Percentiles rank a stretch among this genome's conserved stretches.
Conservation (phyloP, 2,888 invertebrate genomes). For the Cephus spinipes region DNA sequence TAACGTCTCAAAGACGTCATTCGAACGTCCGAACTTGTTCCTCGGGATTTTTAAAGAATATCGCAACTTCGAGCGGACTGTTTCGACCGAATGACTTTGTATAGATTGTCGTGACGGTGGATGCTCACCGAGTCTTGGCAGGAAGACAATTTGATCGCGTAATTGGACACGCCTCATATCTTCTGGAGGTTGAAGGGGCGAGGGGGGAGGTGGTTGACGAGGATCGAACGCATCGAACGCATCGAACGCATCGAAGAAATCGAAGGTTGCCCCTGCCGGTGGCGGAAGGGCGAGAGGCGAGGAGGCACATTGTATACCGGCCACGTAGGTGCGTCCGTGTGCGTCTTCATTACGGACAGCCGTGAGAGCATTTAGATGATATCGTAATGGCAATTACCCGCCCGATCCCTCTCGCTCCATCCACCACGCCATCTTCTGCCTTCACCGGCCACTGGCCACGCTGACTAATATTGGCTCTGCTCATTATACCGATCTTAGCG, state of each 20-base stretch:
- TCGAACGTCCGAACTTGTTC: neutral
- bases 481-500: slow-evolving; percentile 45
- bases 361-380: slow-evolving; percentile 59
- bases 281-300: neutral
- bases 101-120: neutral
- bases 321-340: slow-evolving; percentile 28
- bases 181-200: slow-evolving; percentile 49
- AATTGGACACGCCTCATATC: slow-evolving; percentile 65
- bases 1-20: neutral
- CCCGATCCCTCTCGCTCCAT: slow-evolving; percentile 35
- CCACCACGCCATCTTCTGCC: slow-evolving; percentile 17
- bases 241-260: neutral
- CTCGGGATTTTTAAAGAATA: neutral
- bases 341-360: slow-evolving; percentile 53
- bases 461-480: slow-evolving; percentile 51
- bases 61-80: neutral
- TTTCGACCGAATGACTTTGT: neutral
- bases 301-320: neutral
- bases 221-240: neutral
- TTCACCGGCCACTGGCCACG: slow-evolving; percentile 42
- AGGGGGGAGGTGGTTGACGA: neutral
- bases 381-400: slow-evolving; percentile 55
- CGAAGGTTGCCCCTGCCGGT: neutral
- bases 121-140: slow-evolving; percentile 33
- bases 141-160: slow-evolving; percentile 57